A percentile compares a stretch with the other conserved stretches of the same genome.
phyloP scores from a whole-genome alignment of 2,113 vertebrate species.

The Rhynchopsitta pachyrhyncha region DNA sequence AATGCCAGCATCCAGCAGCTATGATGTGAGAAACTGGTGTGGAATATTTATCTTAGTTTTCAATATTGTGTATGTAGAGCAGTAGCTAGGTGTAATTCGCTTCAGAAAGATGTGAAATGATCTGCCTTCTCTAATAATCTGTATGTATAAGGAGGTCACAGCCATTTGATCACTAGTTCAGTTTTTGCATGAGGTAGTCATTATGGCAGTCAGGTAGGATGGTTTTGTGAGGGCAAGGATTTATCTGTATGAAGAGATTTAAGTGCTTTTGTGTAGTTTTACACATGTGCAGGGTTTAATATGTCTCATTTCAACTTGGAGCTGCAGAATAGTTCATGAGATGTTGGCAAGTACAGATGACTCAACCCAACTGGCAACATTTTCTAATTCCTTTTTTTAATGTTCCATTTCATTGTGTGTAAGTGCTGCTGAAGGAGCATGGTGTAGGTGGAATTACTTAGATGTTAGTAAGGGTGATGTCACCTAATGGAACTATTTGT shows the following conservation, averaged over 20 bases:
- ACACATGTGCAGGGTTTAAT: neutral
- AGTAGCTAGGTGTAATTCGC: neutral
- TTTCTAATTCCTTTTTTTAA: neutral
- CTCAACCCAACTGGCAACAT: constrained; percentile 29
- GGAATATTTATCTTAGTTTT: neutral
- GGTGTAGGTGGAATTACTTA: constrained; percentile 63
- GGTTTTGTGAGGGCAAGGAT: neutral
- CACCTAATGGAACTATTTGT: constrained; percentile 48
- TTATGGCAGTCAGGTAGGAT: neutral
- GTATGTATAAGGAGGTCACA: neutral
- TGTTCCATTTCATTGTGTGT: neutral
- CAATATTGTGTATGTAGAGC: neutral
- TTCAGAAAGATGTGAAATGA: neutral
- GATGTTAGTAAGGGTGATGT: constrained; percentile 63
- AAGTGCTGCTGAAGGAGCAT: constrained; percentile 3
- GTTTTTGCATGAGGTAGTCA: neutral
- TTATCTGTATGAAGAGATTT: fast-evolving
- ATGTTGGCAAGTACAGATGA: constrained; percentile 19
- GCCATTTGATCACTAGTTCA: neutral
- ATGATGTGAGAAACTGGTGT: neutral
- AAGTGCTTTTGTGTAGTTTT: neutral
- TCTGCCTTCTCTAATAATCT: neutral
- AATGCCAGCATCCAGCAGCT: neutral
- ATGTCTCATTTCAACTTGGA: neutral
- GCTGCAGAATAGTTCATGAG: neutral